Base-by-base conservation (phyloP, 2,113 vertebrate species). In the Trinectes maculatus region DNA sequence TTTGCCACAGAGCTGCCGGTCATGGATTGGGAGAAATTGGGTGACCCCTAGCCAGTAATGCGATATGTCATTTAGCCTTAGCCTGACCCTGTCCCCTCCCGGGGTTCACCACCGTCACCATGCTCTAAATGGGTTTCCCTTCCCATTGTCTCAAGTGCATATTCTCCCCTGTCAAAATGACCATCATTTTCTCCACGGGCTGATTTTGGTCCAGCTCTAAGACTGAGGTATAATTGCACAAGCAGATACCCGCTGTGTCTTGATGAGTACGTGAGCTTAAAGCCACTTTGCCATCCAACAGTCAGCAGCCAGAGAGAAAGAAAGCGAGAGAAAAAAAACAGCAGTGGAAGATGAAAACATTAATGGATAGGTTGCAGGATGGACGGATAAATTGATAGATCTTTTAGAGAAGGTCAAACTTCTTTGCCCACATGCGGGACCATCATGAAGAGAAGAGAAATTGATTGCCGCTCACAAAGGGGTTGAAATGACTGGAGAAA, bases 361-460 rank as follows among this genome's bases (percentile, higher is more conserved):
- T 92, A 93, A 93, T 93, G 90, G 92, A 91, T 92, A 90, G 89
- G 86, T 91, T 90, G 87, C 87, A 85, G 84, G 89, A 91, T 88
- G 87, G 90, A 92, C 85, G 84, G 89, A 93, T 92, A 92, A 92
- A 93, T 92, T 92, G 91, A 93, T 92, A 91, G 92, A 92, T 92
- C 89, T 92, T 89, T 92, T 86, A 91, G 88, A 92, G 91, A 90
- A 93, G 92, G 92, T 93, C 91, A 93, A 93, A 93, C 91, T 92
- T 91, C 90, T 91, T 87, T 89, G 87, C 88, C 89, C 90, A 91
- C 89, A 90, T 72, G 62, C 84, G 79, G 84, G 82, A 89, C 90
- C 89, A 91, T 92, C 87, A 88, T 89, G 89, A 93, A 91, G 91
- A 93, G 92, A 92, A 92, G 89, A 92, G 90, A 91, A 93, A 93